Base-by-base conservation (phyloP, 2,797 vertebrate genomes). In the Catostomus latipinnis region DNA sequence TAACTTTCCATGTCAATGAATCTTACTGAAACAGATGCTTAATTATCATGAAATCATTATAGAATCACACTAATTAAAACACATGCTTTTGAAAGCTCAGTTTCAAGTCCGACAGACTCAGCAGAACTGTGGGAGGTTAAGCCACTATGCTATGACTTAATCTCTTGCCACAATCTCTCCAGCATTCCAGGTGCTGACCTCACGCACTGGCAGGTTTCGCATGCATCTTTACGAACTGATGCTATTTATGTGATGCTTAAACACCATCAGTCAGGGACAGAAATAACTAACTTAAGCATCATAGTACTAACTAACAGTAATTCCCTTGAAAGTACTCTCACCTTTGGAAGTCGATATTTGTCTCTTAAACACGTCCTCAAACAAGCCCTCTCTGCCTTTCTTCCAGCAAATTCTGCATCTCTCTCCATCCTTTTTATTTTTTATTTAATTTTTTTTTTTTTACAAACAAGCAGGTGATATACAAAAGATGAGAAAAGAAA, bases 331-430 rank as follows among this genome's bases (percentile, higher is more conserved):
- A 18, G 48, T 66, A 16, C 45, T n/a, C 76, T 93, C 94, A 98
- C 97, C 96, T 98, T 97, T 1, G 96, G 97, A 75, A 99, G 94
- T 74, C 96, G 92, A 91, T 99, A 98, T 86, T 99, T 99, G 1
- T 98, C 97, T 86, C 97, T 90, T 82, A 98, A 93, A 58, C 98
- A 97, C 65, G 97, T 95, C 87, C 97, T 91, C 67, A 99, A 90
- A 48, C 96, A 96, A 0, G 97, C 97, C 86, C 97, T 92, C 84
- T 97, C 97, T 0, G 96, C 97, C 86, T 98, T 99, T 88, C 94
- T 98, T 84, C 97, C 95, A 54, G 93, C 90, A 88, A 96, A 99
- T 4, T 96, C 94, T 12, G 96, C 95, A 88, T 99, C 97, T 91
- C 97, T 95, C 87, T 98, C 96, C 95, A 99, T 98, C 89, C 97